Conservation (phyloP, 1,140 invertebrate genomes). For the Zaprionus inermis region DNA sequence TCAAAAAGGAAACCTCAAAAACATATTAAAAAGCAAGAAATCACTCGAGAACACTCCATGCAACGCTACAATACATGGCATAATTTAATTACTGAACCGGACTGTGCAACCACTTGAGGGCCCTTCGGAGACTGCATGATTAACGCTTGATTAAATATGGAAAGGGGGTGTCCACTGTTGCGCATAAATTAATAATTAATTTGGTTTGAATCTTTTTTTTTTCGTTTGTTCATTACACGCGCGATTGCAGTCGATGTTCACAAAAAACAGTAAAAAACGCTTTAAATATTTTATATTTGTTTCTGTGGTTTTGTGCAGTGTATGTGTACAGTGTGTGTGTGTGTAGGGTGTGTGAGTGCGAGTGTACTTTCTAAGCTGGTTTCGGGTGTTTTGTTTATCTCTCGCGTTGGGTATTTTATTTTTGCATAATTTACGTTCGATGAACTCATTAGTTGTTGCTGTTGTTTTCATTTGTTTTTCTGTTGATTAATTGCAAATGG, state of each 20-base stretch:
- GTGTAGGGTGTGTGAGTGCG: background rate
- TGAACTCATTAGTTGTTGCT: slow-evolving; percentile 24
- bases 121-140: background rate
- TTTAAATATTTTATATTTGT: slow-evolving; percentile 45
- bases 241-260: slow-evolving; percentile 64
- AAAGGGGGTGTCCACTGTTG: background rate
- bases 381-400: slow-evolving; percentile 39
- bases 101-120: background rate
- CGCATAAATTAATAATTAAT: slow-evolving; percentile 12
- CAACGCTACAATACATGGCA: too few relatives aligned
- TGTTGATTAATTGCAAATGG: slow-evolving; percentile 15
- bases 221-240: slow-evolving; percentile 58
- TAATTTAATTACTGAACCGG: slow-evolving; percentile 2
- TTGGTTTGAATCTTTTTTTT: background rate
- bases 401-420: slow-evolving; percentile 24
- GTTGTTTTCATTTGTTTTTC: slow-evolving; percentile 3
- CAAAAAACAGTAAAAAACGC: slow-evolving; percentile 22
- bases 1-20: background rate
- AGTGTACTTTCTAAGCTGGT: slow-evolving; percentile 64
- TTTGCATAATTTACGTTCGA: slow-evolving; percentile 34
- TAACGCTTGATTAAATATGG: slow-evolving; percentile 12
- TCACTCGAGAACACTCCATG: slow-evolving; percentile 10
- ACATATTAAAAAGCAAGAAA: background rate
- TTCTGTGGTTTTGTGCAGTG: slow-evolving; percentile 20
- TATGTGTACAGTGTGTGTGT: slow-evolving; percentile 7